Conservation (phyloP, 2,797 vertebrate genomes). For the Delichon dasypus region DNA sequence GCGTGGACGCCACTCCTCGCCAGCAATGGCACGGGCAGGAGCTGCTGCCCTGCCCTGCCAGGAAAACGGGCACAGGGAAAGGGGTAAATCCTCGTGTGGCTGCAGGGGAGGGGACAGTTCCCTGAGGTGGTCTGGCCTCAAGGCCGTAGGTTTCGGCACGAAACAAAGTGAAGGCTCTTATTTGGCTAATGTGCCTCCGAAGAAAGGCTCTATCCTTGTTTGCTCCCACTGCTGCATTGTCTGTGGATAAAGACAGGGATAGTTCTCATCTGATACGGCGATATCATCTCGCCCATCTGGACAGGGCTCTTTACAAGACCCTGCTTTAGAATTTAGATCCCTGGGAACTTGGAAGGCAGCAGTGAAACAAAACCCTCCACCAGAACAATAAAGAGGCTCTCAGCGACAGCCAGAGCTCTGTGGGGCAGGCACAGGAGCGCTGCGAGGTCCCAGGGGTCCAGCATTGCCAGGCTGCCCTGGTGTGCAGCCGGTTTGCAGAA, state of each 20-base stretch:
- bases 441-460: not conserved
- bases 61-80: not conserved
- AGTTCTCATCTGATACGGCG: conserved; percentile 49
- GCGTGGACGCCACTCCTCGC: not conserved
- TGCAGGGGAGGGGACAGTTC: not conserved
- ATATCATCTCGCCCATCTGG: conserved; percentile 59
- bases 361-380: conserved; percentile 39
- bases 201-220: conserved; percentile 63
- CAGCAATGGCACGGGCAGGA: not conserved
- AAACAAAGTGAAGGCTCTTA: conserved; percentile 38
- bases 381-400: conserved; percentile 46
- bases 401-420: not conserved
- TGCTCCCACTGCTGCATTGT: conserved; percentile 58
- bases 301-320: conserved; percentile 42
- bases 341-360: conserved; percentile 68
- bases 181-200: conserved; percentile 13
- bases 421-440: not conserved
- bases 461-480: not conserved
- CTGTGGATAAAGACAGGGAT: conserved; percentile 43
- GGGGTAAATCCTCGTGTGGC: not conserved
- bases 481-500: not conserved
- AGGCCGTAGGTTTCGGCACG: not conserved
- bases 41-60: not conserved
- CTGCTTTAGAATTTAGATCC: conserved; percentile 63
- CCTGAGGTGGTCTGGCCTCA: not conserved